Base-by-base conservation (phyloP, 2,113 vertebrate species). In the Silurus meridionalis region DNA sequence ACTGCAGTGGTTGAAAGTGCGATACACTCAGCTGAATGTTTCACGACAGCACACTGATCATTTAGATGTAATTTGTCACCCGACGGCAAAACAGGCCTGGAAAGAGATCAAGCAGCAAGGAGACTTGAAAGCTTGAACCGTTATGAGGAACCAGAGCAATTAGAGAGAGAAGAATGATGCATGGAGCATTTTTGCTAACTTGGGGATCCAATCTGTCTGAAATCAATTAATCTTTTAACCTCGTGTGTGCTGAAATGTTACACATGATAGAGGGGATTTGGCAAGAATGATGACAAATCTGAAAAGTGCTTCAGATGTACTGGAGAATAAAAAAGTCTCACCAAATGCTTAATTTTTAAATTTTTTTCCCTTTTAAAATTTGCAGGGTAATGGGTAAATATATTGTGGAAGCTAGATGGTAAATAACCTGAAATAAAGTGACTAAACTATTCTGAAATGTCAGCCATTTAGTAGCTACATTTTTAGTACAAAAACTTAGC, bases 41-140 rank as follows among this genome's bases (percentile, higher is more conserved):
- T 93, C 90, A 92, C 91, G 92, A 93, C 91, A 91, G 90, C 91
- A 88, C 15, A 88, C 91, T 86, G 91, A 92, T 93, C 91, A 89
- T 94, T 94, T 91, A 93, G 91, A 92, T 89, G 85, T 89, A 85
- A 89, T 92, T 91, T 93, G 92, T 93, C 93, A 92, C 91, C 85
- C 89, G 81, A 92, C 90, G 87, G 92, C 92, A 93, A 90, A 83
- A 25, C 85, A 90, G 90, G 91, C 88, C 92, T 90, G 84, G 52
- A 87, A 89, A 91, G 53, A 46, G 87, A 92, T 90, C 90, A 88
- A 90, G 90, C 86, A 8, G 88, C 14, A 85, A 89, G 37, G 64
- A 90, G 83, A 90, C 77, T 89, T 89, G 91, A 88, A 89, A 92
- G 91, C 91, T 92, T 90, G 82, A 92, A 90, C 87, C 86, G 91